These are phyloP conservation scores for Acanthochromis polyacanthus DNA, from an alignment of 2,113 vertebrate genomes.

Conservation along the genomic window DNA sequence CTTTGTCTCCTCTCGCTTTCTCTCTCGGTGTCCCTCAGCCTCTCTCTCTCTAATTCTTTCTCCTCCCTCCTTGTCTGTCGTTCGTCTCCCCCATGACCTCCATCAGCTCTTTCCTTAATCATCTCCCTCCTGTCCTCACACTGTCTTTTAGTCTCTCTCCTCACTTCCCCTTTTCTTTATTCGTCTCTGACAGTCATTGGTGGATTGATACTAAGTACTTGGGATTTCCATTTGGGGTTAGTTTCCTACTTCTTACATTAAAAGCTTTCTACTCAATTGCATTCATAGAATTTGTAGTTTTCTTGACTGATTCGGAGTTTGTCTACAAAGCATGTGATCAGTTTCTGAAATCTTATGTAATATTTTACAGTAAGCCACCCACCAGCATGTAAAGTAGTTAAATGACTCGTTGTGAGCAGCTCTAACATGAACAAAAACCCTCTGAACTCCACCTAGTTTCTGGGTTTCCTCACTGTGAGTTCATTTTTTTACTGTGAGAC, in stretches of 20 bases:
- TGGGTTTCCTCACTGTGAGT: no score
- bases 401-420: no score
- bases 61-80: background rate
- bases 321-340: no score
- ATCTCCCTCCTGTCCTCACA: conserved; percentile 46
- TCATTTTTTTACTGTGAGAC: no score
- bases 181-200: conserved; percentile 16
- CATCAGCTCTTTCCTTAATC: conserved; percentile 63
- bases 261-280: no score
- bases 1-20: conserved; percentile 11
- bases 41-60: conserved; percentile 30
- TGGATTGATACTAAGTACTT: conserved; percentile 9
- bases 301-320: no score
- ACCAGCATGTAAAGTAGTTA: background rate
- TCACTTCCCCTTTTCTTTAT: conserved; percentile 28
- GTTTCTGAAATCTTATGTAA: no score
- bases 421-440: no score
- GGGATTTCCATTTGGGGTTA: conserved; percentile 14
- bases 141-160: conserved; percentile 30
- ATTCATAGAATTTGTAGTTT: background rate
- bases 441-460: no score
- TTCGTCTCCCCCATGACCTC: conserved; percentile 59
- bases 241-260: conserved; percentile 4
- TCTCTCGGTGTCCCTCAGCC: background rate
- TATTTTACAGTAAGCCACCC: background rate